phyloP scores from a whole-genome alignment of 2,113 vertebrate species.

The Bolborhynchus lineola region DNA sequence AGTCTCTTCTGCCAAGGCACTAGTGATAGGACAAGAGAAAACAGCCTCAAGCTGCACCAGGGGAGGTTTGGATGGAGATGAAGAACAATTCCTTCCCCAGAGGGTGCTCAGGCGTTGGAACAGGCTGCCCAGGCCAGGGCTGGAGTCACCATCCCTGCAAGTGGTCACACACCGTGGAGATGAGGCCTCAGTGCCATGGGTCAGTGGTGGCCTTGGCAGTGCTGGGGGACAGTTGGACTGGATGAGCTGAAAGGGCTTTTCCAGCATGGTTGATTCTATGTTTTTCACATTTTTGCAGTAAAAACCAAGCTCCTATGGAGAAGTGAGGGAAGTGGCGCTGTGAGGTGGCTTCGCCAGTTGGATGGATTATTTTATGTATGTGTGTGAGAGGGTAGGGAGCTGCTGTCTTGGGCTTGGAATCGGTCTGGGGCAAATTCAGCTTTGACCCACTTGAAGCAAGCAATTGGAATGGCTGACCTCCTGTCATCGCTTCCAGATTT shows the following conservation, averaged over 20 bases:
- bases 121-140: no score
- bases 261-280: not conserved
- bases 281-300: not conserved
- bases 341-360: not conserved
- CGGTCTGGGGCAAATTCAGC: not conserved
- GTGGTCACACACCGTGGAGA: no score
- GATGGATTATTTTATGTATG: not conserved
- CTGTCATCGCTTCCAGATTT: not conserved
- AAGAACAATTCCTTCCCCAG: no score
- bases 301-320: not conserved
- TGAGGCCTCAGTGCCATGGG: not conserved
- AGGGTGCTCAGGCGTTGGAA: no score
- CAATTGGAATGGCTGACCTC: not conserved
- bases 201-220: not conserved
- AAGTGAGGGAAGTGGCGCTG: not conserved
- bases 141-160: no score
- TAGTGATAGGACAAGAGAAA: no score
- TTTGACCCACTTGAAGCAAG: not conserved
- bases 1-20: no score
- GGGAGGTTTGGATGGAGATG: no score
- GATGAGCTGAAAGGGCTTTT: not conserved
- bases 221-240: rapidly evolving
- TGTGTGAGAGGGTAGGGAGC: not conserved
- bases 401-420: not conserved
- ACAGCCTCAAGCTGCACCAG: no score